These are phyloP conservation scores for Alviniconcha marisindica DNA, from an alignment of 1,140 invertebrate species.

Conservation along the genomic window DNA sequence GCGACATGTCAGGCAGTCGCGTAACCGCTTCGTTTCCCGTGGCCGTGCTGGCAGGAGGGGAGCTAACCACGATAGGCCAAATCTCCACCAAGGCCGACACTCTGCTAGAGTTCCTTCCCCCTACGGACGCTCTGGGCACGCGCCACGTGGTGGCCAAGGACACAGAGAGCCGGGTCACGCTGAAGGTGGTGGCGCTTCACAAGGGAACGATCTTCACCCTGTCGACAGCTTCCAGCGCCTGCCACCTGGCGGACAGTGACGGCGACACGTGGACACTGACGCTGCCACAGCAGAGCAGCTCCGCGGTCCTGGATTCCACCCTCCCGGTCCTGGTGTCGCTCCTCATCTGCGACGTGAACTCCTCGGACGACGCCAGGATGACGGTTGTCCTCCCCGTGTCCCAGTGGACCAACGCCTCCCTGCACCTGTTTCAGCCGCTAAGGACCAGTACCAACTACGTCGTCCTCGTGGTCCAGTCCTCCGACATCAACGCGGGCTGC, in stretches of 20 bases:
- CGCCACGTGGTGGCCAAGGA: background rate
- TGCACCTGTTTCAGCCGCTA: background rate
- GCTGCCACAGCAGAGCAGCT: background rate
- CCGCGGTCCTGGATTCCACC: background rate
- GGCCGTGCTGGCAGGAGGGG: background rate
- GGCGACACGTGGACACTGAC: background rate
- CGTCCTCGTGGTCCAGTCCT: background rate
- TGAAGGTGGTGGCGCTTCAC: constrained; percentile 7
- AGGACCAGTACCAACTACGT: background rate
- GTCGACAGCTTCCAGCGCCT: background rate
- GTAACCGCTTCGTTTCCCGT: background rate
- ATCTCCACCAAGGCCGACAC: background rate
- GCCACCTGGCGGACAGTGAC: background rate
- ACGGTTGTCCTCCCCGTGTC: background rate
- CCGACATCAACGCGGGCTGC: background rate
- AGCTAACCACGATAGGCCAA: background rate
- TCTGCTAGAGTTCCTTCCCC: background rate
- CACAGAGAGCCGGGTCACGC: too few relatives aligned
- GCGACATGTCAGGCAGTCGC: background rate
- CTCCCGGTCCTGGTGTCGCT: background rate
- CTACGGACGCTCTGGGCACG: background rate
- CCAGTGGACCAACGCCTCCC: background rate
- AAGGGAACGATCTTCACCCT: background rate
- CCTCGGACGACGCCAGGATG: background rate
- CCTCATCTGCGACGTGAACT: background rate